Evolutionary conservation across 2,888 invertebrate genomes (phyloP).

Genomic region (Lingula anatina): DNA sequence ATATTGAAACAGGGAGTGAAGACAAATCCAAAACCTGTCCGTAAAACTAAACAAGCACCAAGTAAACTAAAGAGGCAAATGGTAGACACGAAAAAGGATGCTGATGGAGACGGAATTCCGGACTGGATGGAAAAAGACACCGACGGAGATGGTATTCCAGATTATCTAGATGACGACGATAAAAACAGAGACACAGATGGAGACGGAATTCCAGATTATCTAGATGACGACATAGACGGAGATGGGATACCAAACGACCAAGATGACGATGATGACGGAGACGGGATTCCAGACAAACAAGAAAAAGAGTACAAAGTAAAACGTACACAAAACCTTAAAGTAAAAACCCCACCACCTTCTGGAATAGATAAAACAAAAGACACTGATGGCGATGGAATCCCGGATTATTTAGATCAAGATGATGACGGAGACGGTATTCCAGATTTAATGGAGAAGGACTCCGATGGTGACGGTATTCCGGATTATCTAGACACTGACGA

Average conservation of each 20-base stretch:
- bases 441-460: constrained; percentile 22
- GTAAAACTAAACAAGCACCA: too few relatives aligned
- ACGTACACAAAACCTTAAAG: too few relatives aligned
- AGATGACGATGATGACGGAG: constrained; percentile 22
- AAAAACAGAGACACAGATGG: constrained; percentile 28
- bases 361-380: constrained; percentile 12
- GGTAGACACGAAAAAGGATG: constrained; percentile 11
- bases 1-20: too few relatives aligned
- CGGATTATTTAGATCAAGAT: constrained; percentile 2
- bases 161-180: constrained; percentile 4
- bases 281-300: constrained; percentile 12
- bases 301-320: constrained; percentile 15
- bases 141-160: constrained; percentile 18
- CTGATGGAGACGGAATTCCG: constrained; percentile 20
- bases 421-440: constrained; percentile 16
- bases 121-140: constrained; percentile 18
- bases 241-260: constrained; percentile 29
- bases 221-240: constrained; percentile 31
- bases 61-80: too few relatives aligned
- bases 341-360: constrained; percentile 10
- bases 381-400: constrained; percentile 16
- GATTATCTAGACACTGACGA: constrained; percentile 19
- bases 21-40: too few relatives aligned
- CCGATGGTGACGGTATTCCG: constrained; percentile 29
- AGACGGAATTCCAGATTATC: constrained; percentile 33